These are phyloP conservation scores for Pseudochaenichthys georgianus DNA, from an alignment of 2,797 vertebrate genomes.

Conservation along the genomic window DNA sequence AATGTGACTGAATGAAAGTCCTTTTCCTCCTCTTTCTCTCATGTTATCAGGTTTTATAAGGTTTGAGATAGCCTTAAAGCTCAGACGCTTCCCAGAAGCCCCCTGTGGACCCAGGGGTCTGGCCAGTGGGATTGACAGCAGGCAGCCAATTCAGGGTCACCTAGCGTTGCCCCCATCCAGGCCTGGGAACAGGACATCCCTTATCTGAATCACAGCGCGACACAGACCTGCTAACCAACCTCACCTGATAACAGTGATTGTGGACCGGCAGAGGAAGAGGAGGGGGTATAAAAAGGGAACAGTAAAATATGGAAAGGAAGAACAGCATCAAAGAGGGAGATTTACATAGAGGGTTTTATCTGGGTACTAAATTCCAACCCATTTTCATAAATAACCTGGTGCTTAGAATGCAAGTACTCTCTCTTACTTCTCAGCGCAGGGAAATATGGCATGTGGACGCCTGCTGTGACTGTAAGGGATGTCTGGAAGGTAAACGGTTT, in stretches of 20 bases:
- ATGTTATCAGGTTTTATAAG: constrained; percentile 70
- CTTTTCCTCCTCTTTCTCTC: constrained; percentile 41
- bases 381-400: constrained; percentile 28
- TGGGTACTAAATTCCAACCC: constrained; percentile 23
- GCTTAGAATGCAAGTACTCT: constrained; percentile 31
- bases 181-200: constrained; percentile 54
- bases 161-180: background rate
- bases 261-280: constrained; percentile 38
- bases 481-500: constrained; percentile 57
- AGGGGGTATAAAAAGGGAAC: constrained; percentile 18
- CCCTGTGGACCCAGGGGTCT: constrained; percentile 54
- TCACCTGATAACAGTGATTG: constrained; percentile 71
- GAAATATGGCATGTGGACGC: constrained; percentile 32
- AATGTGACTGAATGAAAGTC: constrained; percentile 40
- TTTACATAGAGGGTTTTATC: constrained; percentile 50
- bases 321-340: constrained; percentile 56
- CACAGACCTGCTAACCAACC: constrained; percentile 60
- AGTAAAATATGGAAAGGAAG: constrained; percentile 60
- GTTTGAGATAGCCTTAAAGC: constrained; percentile 56
- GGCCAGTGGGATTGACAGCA: constrained; percentile 49
- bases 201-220: constrained; percentile 74
- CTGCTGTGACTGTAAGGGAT: constrained; percentile 55
- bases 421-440: background rate
- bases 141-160: constrained; percentile 34
- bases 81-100: constrained; percentile 55